Evolutionary conservation across 1,140 invertebrate species (phyloP).

Genomic region (Micrasema longulum): DNA sequence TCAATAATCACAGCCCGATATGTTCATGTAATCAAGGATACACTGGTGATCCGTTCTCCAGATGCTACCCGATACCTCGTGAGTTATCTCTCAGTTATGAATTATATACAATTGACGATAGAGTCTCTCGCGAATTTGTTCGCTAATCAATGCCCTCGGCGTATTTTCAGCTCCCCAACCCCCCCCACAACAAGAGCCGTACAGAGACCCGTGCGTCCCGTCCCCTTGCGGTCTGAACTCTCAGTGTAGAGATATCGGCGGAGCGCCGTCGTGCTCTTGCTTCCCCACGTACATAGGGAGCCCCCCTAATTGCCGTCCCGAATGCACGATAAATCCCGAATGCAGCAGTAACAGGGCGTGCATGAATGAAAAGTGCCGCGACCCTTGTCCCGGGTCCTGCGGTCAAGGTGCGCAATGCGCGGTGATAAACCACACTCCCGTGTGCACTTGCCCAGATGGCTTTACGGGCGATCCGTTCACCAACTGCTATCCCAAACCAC

Average conservation of each 20-base stretch:
- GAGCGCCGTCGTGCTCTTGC: conserved; percentile 77
- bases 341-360: conserved; percentile 77
- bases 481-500: conserved; percentile 66
- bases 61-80: conserved; percentile 70
- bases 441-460: conserved; percentile 75
- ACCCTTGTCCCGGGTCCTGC: conserved; percentile 79
- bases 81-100: conserved; percentile 55
- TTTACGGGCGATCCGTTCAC: conserved; percentile 79
- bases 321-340: conserved; percentile 80
- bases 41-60: conserved; percentile 75
- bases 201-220: conserved; percentile 77
- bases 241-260: conserved; percentile 74
- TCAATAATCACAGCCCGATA: conserved; percentile 71
- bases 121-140: no score
- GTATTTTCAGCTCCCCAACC: conserved; percentile 58
- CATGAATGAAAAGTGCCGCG: conserved; percentile 76
- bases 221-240: conserved; percentile 80
- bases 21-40: conserved; percentile 73
- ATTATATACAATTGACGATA: no score
- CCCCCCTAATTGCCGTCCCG: conserved; percentile 79
- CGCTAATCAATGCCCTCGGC: conserved; percentile 1
- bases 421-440: conserved; percentile 77
- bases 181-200: conserved; percentile 51
- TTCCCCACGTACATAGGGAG: conserved; percentile 74
- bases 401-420: conserved; percentile 74